Base-by-base conservation (phyloP, 37 sponge, comb jelly and placozoan species). In the Mnemiopsis leidyi region DNA sequence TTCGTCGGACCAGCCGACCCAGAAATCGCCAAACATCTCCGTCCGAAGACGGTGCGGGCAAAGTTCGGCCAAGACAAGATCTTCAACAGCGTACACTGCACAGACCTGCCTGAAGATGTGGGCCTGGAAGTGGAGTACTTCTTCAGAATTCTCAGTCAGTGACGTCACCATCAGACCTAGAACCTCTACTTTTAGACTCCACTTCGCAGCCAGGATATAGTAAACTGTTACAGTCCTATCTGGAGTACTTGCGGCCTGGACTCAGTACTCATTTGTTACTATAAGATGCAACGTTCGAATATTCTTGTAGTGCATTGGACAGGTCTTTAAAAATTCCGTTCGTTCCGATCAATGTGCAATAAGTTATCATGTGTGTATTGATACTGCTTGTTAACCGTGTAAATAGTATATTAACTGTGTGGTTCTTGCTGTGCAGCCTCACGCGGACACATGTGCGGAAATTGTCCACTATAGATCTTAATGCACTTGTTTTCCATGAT, bases 41-140 rank as follows among this genome's bases (percentile, higher is more conserved):
- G 99, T 18, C 96, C 96, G 2, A 32, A 97, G 92, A 97, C 96
- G 9, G 83, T 98, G 23, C 92, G 99, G 69, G 99, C 99, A 21
- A 94, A 94, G 82, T 98, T 95, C 94, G 99, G 99, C 0, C 83
- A 85, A 36, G 96, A 98, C 93, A 98, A 96, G 93, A 93, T 98
- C 33, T 92, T 93, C 83, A 98, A 98, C 95, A 97, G 95, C 26
- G 75, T 98, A 0, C 99, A 98, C 94, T 98, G 99, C 76, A 96
- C 97, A 38, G 99, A 98, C 93, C 94, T 98, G 0, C 96, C 97
- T 13, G 99, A 98, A 13, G 99, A 98, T 93, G 94, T 93, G 28
- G 36, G 69, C 0, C 93, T 98, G 29, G 99, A 98, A 76, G 39
- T 40, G 0, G 90, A 85, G 95, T 96, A 92, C 38, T 92, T 92